Percentiles rank a stretch among this genome's conserved stretches.
Evolutionary conservation across 2,888 invertebrate genomes (phyloP).

Genomic region (Drymonia ruficornis): DNA sequence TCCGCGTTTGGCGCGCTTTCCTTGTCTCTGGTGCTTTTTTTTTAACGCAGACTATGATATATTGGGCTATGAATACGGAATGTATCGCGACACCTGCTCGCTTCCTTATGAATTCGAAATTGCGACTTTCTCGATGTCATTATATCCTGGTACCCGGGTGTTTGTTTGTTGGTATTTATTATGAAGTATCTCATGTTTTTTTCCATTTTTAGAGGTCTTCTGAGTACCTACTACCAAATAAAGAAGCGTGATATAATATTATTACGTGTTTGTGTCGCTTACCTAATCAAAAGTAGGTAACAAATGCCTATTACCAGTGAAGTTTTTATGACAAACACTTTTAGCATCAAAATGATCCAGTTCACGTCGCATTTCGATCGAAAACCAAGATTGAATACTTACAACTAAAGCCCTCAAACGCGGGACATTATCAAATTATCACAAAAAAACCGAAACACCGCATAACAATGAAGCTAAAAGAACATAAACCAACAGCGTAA

Average conservation of each 20-base stretch:
- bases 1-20: constrained; percentile 58
- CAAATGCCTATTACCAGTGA: constrained; percentile 10
- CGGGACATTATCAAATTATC: constrained; percentile 56
- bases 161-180: constrained; percentile 34
- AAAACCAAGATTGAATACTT: constrained; percentile 44
- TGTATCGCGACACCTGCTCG: constrained; percentile 77
- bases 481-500: constrained; percentile 73
- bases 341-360: constrained; percentile 37
- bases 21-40: constrained; percentile 52
- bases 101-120: constrained; percentile 78
- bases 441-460: constrained; percentile 54
- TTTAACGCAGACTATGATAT: constrained; percentile 73
- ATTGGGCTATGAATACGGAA: constrained; percentile 82
- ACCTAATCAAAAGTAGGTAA: no score
- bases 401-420: constrained; percentile 40
- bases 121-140: constrained; percentile 67
- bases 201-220: constrained; percentile 17
- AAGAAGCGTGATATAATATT: no score
- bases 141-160: constrained; percentile 50
- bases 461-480: constrained; percentile 75
- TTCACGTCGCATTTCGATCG: constrained; percentile 42
- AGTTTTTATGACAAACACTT: constrained; percentile 10
- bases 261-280: no score
- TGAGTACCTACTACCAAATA: constrained; percentile 8
- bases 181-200: constrained; percentile 28